These are phyloP conservation scores for Phaethon lepturus DNA, from an alignment of 2,113 vertebrate species.

Conservation along the genomic window DNA sequence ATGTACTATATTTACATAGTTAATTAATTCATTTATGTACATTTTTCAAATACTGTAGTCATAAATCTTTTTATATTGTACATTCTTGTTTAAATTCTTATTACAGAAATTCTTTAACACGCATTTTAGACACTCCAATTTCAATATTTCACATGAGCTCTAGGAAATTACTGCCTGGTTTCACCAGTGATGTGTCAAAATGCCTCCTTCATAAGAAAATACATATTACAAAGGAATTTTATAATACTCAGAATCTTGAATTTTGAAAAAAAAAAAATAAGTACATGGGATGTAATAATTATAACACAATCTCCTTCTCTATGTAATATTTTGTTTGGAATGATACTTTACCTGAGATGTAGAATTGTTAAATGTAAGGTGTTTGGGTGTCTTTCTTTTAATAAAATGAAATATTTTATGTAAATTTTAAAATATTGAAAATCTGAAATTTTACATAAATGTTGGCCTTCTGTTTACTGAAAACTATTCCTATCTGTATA, in stretches of 20 bases:
- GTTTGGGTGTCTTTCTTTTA: neutral
- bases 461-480: neutral
- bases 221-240: constrained; percentile 30
- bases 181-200: constrained; percentile 31
- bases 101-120: constrained; percentile 45
- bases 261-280: neutral
- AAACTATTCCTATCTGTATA: constrained; percentile 7
- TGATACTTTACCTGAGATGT: constrained; percentile 57
- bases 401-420: neutral
- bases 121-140: constrained; percentile 4
- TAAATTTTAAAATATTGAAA: neutral
- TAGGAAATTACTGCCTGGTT: constrained; percentile 38
- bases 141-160: constrained; percentile 21
- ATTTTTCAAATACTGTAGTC: constrained; percentile 53
- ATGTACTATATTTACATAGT: constrained; percentile 67
- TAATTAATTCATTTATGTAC: constrained; percentile 59
- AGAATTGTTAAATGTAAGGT: neutral
- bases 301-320: neutral
- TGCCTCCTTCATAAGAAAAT: constrained; percentile 52
- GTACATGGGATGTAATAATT: neutral
- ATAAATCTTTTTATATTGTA: constrained; percentile 54
- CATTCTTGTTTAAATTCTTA: constrained; percentile 34
- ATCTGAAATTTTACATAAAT: constrained; percentile 15
- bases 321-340: neutral
- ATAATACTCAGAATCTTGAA: neutral